Conservation (phyloP, 2,797 vertebrate species). For the Anolis apletophallus region DNA sequence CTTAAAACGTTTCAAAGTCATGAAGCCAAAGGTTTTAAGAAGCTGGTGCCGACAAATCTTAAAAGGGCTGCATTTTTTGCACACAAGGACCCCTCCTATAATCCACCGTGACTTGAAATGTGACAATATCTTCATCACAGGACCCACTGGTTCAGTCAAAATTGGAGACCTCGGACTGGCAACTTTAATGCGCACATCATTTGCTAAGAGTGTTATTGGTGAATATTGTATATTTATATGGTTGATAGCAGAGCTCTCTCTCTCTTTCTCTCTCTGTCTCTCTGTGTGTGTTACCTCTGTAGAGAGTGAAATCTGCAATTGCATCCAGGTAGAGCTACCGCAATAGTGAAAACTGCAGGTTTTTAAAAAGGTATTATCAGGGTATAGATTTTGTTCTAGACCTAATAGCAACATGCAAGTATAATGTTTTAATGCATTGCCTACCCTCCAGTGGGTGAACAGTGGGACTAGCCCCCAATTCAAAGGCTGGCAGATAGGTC, state of each 20-base stretch:
- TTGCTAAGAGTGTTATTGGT: constrained; percentile 98
- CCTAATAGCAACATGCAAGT: neutral
- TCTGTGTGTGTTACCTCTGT: neutral
- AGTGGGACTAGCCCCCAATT: neutral
- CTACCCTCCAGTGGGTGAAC: neutral
- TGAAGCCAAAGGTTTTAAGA: constrained; percentile 96
- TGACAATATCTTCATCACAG: constrained; percentile 98
- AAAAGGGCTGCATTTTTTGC: constrained; percentile 95
- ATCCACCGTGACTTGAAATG: constrained; percentile 97
- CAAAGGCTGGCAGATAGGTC: neutral
- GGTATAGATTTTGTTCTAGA: neutral
- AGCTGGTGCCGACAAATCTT: constrained; percentile 97
- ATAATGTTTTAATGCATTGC: neutral
- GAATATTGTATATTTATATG: constrained; percentile 52
- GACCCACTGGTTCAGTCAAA: constrained; percentile 96
- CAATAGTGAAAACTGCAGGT: neutral
- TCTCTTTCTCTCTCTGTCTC: too few species aligned
- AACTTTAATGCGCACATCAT: constrained; percentile 95
- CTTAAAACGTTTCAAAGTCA: constrained; percentile 96
- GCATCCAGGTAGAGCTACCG: neutral
- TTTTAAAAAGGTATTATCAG: neutral
- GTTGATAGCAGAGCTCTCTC: neutral
- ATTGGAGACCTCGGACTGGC: constrained; percentile 95
- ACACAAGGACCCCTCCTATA: constrained; percentile 94
- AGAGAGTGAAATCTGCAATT: constrained; percentile 2